Percentiles rank a stretch among this genome's conserved stretches.
phyloP scores from a whole-genome alignment of 92 coral and sea anemone genomes.

The Heteractis magnifica region DNA sequence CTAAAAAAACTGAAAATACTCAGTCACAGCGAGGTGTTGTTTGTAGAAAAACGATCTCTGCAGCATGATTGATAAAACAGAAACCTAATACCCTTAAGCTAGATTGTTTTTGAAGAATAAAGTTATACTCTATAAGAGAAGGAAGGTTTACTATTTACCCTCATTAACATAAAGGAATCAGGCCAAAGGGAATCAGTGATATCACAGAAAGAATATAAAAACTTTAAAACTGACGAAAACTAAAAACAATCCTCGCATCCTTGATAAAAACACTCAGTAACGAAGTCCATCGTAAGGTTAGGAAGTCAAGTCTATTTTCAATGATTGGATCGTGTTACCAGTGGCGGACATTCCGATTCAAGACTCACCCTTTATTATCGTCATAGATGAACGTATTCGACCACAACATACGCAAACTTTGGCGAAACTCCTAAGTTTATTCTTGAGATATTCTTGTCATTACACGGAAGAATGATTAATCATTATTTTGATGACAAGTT shows the following conservation, averaged over 20 bases:
- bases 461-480: neutral
- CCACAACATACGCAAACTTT: constrained; percentile 5
- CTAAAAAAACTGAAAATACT: neutral
- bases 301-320: neutral
- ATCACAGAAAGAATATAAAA: neutral
- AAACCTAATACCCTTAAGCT: neutral
- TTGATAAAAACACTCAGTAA: neutral
- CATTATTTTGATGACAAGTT: neutral
- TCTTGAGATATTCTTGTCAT: neutral
- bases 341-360: neutral
- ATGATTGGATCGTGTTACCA: neutral
- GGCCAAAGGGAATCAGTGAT: neutral
- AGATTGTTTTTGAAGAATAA: neutral
- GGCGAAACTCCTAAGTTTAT: neutral
- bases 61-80: neutral
- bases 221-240: neutral
- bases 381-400: neutral
- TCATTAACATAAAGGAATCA: constrained; percentile 5
- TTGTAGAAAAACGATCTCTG: neutral
- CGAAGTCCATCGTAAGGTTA: neutral
- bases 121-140: neutral
- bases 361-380: neutral
- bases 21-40: neutral
- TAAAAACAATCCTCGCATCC: neutral
- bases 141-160: neutral